Evolutionary conservation across 2,797 vertebrate genomes (phyloP), one percentile per base, ranked within the genome.

Genomic region (Parauchenoglanis punctatus): DNA sequence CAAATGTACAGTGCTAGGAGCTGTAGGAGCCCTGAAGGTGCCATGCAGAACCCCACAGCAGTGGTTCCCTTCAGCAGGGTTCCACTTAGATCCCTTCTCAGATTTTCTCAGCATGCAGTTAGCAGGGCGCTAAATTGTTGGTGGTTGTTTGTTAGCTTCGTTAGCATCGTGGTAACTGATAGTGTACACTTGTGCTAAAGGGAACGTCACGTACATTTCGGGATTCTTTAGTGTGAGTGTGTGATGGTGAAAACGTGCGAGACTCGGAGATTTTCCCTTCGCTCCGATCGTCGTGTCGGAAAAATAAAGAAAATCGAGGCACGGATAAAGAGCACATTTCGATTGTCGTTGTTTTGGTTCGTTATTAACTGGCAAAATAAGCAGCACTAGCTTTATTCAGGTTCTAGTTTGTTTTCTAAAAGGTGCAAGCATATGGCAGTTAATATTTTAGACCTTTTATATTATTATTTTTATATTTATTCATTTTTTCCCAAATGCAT

Each of bases 401-500:
- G 28, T 18, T 65, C 2, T 44, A 18, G n/a, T 35, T 20, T 4
- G 54, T 23, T 54, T 83, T 49, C 12, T 49, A 44, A 61, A 85
- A 77, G 70, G 65, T 82, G 40, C 65, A 15, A 61, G 35, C 18
- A 0, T 82, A 31, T 82, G 77, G 78, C 77, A 84, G 87, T 78
- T 84, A 85, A n/a, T 20, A 56, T 56, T 68, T 56, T n/a, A 78
- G 18, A 78, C 46, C 28, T 65, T 78, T 52, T 67, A 13, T 46
- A 35, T 18, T 52, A 7, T 18, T 68, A 10, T 17, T 83, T 35
- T 84, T 40, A 46, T 59, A 11, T 73, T 44, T 18, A 10, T 35
- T n/a, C 31, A 7, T 65, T 78, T 54, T 67, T 13, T 17, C 4
- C 46, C 46, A 75, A 63, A 90, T 90, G 89, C 87, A 90, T 87